Evolutionary conservation across 2,113 vertebrate genomes (phyloP), one percentile per base, ranked within the genome.

Genomic region (Tupaia chinensis): DNA sequence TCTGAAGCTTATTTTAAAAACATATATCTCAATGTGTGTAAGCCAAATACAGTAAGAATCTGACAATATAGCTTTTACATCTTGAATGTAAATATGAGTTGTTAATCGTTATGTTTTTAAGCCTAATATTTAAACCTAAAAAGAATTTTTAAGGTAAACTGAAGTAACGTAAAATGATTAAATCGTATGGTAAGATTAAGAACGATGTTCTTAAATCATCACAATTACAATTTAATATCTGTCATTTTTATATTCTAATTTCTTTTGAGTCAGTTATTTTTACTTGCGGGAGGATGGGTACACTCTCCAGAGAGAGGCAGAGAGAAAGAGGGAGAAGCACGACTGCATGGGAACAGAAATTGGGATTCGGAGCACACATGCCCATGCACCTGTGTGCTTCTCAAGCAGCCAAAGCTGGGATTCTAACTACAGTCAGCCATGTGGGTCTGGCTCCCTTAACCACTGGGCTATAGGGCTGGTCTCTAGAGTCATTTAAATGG

Each of bases 61-160:
- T 80, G 81, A 86, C n/a, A 73, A 76, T 77, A 66, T 73, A 6
- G 14, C 32, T 81, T 83, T 73, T 5, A 0, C 19, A 74, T 76
- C 32, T 25, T 79, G 32, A 66, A 44, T 66, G 8, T 70, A 54
- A 44, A 66, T 80, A 65, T 54, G 19, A 61, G 60, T 60, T 10
- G 4, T 85, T 88, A 23, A 89, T 76, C 10, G 72, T 80, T 3
- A 44, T 54, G 34, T 74, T 89, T 66, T 87, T 63, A 96, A 83
- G n/a, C 1, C 74, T 93, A 58, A 34, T 68, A 82, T 92, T 77
- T 87, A 93, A 95, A 27, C 72, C 3, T 19, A 13, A 22, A 5
- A 66, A 29, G 23, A 88, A 82, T 74, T 70, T 93, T 79, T 13
- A 63, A 94, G 9, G 7, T 25, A 86, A 81, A 91, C 80, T 87